Conservation (phyloP, 2,113 vertebrate genomes). For the Carollia perspicillata region DNA sequence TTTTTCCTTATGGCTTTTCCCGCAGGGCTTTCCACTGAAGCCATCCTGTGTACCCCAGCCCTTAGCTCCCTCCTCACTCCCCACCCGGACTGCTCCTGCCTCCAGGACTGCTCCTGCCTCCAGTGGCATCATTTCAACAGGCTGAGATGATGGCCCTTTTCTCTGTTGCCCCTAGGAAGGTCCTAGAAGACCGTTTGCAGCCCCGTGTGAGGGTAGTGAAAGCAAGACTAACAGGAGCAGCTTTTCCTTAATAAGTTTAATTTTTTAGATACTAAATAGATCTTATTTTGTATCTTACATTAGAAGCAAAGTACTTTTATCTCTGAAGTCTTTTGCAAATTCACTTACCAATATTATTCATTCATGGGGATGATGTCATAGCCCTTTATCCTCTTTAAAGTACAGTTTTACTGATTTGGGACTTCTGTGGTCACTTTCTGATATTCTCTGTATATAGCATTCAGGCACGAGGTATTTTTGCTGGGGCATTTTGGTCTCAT, state of each 20-base stretch:
- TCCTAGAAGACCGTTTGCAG: not conserved
- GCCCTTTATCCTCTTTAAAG: not conserved
- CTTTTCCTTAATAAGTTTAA: not conserved
- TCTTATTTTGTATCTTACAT: not conserved
- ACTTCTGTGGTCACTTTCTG: not conserved
- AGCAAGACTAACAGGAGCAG: not conserved
- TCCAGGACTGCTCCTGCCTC: not conserved
- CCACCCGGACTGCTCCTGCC: not conserved
- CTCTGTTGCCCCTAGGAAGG: not conserved
- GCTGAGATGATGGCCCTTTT: not conserved
- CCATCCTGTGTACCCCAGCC: not conserved
- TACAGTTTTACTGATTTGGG: not conserved
- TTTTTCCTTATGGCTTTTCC: not conserved
- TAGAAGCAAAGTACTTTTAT: not conserved
- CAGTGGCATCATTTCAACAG: not conserved
- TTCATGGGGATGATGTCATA: not conserved
- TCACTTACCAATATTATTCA: not conserved
- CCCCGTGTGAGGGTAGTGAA: not conserved
- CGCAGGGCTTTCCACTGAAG: not conserved
- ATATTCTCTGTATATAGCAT: not conserved
- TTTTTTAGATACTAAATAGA: not conserved
- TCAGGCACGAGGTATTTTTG: not conserved
- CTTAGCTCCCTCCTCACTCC: accelerated
- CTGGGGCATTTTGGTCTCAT: not conserved
- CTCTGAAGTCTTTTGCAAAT: not conserved